Evolutionary conservation across 2,797 vertebrate genomes (phyloP).

Genomic region (Salarias fasciatus): DNA sequence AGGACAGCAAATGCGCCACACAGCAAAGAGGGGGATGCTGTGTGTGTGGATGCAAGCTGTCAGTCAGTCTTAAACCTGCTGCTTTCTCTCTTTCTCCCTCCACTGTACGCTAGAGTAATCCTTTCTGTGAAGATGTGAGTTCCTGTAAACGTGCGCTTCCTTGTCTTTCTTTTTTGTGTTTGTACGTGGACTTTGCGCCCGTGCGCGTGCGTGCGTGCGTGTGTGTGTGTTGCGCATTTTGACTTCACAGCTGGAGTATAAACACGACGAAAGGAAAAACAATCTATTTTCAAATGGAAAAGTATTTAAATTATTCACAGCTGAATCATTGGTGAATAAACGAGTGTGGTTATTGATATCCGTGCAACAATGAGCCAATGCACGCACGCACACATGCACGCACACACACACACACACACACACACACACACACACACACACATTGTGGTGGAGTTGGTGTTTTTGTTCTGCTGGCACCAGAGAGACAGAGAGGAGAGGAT

Average conservation of each 20-base stretch:
- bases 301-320: constrained; percentile 80
- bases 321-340: constrained; percentile 82
- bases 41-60: constrained; percentile 80
- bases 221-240: constrained; percentile 29
- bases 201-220: background rate
- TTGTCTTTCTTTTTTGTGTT: constrained; percentile 34
- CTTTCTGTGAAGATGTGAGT: constrained; percentile 74
- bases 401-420: constrained; percentile 31
- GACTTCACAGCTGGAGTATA: constrained; percentile 68
- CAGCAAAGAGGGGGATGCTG: constrained; percentile 73
- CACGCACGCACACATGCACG: constrained; percentile 15
- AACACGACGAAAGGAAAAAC: constrained; percentile 73
- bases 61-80: constrained; percentile 82
- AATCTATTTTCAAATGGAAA: constrained; percentile 79
- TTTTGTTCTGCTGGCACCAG: constrained; percentile 79
- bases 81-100: constrained; percentile 47
- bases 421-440: no score
- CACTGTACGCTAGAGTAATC: constrained; percentile 76
- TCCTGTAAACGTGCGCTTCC: constrained; percentile 61
- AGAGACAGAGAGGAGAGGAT: constrained; percentile 80
- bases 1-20: constrained; percentile 69
- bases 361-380: constrained; percentile 59
- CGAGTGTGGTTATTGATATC: constrained; percentile 81
- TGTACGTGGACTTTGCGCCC: constrained; percentile 11
- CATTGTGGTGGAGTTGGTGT: constrained; percentile 73